These are phyloP conservation scores for Piscicola geometra DNA, from an alignment of 2,888 invertebrate species.

Conservation along the genomic window DNA sequence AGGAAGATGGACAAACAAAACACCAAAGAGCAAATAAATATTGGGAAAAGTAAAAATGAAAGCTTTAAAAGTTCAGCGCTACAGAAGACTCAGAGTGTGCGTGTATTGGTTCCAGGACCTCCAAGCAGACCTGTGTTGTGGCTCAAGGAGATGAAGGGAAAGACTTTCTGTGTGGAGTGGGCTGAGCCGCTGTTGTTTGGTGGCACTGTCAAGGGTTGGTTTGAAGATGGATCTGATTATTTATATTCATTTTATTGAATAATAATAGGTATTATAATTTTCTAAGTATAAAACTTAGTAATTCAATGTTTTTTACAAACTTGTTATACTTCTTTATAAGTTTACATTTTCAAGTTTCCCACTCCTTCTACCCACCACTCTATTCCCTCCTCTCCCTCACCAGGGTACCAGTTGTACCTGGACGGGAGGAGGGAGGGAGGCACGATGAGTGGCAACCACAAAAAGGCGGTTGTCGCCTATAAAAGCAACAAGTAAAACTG, in stretches of 20 bases:
- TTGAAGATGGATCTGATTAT: too few relatives aligned
- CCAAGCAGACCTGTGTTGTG: conserved; percentile 55
- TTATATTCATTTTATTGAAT: too few relatives aligned
- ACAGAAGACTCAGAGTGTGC: conserved; percentile 47
- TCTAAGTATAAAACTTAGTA: too few relatives aligned
- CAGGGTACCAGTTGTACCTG: conserved; percentile 50
- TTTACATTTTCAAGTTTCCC: too few relatives aligned
- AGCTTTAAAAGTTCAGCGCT: neutral
- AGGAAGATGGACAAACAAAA: neutral
- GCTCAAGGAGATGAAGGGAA: conserved; percentile 48
- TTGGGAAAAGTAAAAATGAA: neutral
- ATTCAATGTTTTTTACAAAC: too few relatives aligned
- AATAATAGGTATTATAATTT: too few relatives aligned
- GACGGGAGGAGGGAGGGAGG: conserved; percentile 55
- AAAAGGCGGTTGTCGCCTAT: conserved; percentile 54
- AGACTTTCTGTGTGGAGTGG: conserved; percentile 55
- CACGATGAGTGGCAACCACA: conserved; percentile 50
- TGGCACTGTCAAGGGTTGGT: conserved; percentile 51
- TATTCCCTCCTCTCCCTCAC: too few relatives aligned
- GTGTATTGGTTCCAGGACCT: conserved; percentile 53
- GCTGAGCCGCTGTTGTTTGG: conserved; percentile 53
- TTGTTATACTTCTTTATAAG: too few relatives aligned
- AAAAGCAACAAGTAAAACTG: conserved; percentile 53
- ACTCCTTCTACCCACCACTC: too few relatives aligned
- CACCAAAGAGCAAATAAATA: too few relatives aligned